phyloP scores from a whole-genome alignment of 2,888 invertebrate genomes.

The Zygaena filipendulae region DNA sequence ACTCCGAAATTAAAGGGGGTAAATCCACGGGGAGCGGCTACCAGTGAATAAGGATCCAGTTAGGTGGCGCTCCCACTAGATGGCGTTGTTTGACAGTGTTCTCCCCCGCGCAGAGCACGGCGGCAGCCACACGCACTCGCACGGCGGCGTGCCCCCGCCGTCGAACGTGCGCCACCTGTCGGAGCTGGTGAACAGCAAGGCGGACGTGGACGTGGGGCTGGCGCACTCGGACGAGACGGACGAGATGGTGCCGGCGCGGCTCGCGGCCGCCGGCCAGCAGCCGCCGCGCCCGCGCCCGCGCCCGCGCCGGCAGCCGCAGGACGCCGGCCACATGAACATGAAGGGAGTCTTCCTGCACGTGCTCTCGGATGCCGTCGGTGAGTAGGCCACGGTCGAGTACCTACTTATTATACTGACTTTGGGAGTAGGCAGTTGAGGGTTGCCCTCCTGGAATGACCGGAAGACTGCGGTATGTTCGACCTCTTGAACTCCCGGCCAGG shows the following conservation, averaged over 20 bases:
- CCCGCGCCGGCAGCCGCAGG: constrained; percentile 30
- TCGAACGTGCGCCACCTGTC: constrained; percentile 55
- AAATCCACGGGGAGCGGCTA: too few species aligned
- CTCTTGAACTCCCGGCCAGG: too few species aligned
- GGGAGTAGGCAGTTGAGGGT: too few species aligned
- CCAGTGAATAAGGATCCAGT: too few species aligned
- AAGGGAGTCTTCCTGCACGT: constrained; percentile 99
- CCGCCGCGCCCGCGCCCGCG: too few species aligned
- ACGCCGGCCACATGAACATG: constrained; percentile 96
- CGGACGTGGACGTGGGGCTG: constrained; percentile 55
- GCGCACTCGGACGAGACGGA: constrained; percentile 52
- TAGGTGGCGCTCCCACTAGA: too few species aligned
- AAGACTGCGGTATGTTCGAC: too few species aligned
- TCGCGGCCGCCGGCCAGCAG: constrained; percentile 36
- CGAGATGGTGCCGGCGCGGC: constrained; percentile 53
- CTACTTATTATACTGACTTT: too few species aligned
- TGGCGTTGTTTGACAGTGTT: too few species aligned
- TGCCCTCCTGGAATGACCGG: too few species aligned
- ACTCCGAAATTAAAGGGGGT: too few species aligned
- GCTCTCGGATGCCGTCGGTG: constrained; percentile 94
- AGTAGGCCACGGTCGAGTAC: too few species aligned
- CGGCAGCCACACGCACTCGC: constrained; percentile 73
- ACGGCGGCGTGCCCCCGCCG: constrained; percentile 66
- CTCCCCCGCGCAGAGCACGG: constrained; percentile 82
- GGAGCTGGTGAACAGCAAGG: constrained; percentile 59